A percentile compares a stretch with the other conserved stretches of the same genome.
Conservation (phyloP, 2,888 invertebrate species). For the Caenorhabditis sp. region DNA sequence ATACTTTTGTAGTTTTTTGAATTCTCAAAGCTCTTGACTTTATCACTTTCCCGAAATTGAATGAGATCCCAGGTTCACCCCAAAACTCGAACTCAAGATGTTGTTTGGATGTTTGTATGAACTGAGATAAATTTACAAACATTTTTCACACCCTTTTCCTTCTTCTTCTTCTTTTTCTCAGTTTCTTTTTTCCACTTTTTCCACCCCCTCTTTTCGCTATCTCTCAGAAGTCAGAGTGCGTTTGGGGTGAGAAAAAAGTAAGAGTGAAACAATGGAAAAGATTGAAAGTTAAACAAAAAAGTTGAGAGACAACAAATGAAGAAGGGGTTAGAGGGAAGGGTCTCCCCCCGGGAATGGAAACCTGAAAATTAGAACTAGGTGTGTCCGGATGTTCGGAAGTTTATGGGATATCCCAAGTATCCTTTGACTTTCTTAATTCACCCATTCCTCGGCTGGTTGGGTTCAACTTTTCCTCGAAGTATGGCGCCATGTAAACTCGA, state of each 20-base stretch:
- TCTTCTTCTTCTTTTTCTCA: constrained; percentile 1
- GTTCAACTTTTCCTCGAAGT: too few relatives aligned
- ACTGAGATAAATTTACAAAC: constrained; percentile 44
- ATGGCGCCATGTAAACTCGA: too few relatives aligned
- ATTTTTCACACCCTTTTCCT: constrained; percentile 10
- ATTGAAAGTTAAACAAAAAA: constrained; percentile 23
- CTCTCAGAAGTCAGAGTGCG: constrained; percentile 45
- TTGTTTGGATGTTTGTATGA: constrained; percentile 23
- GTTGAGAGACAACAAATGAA: constrained; percentile 8
- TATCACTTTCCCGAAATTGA: neutral
- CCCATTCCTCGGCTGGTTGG: too few relatives aligned
- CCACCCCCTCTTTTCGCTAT: constrained; percentile 35
- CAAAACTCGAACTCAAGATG: neutral
- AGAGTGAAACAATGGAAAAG: constrained; percentile 9
- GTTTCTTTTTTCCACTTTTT: too few relatives aligned
- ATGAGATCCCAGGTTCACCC: neutral
- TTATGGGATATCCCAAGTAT: too few relatives aligned
- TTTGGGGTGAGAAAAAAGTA: constrained; percentile 1
- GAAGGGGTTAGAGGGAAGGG: neutral
- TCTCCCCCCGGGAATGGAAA: neutral
- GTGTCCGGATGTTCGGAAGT: too few relatives aligned
- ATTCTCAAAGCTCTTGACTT: too few relatives aligned
- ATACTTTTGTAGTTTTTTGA: too few relatives aligned
- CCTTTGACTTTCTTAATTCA: too few relatives aligned
- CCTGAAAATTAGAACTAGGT: too few relatives aligned